Evolutionary conservation across 2,888 invertebrate genomes (phyloP).

Genomic region (Molorchus minor): DNA sequence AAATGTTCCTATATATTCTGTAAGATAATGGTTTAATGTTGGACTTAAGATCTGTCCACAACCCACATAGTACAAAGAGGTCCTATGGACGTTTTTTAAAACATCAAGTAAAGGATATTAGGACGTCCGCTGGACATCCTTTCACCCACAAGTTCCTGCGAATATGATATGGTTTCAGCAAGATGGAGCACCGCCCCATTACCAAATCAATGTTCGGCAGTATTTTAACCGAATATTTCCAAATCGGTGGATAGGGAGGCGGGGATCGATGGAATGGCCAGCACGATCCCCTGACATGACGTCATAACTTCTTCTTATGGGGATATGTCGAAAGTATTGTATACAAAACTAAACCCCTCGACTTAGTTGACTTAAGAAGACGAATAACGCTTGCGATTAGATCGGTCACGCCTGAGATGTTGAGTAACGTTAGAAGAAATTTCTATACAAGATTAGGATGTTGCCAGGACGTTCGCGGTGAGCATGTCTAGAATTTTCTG

Average conservation of each 20-base stretch:
- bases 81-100: no score
- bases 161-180: background rate
- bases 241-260: no score
- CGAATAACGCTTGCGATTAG: conserved; percentile 29
- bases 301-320: background rate
- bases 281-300: conserved; percentile 2
- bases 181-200: conserved; percentile 10
- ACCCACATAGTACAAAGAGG: no score
- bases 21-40: no score
- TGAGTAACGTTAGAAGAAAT: conserved; percentile 30
- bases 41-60: no score
- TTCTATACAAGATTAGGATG: conserved; percentile 26
- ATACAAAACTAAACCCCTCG: conserved; percentile 12
- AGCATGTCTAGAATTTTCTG: no score
- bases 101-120: no score
- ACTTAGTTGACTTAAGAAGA: conserved; percentile 11
- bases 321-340: no score
- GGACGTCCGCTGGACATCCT: no score
- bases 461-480: conserved; percentile 17
- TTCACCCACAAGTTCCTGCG: conserved; percentile 23
- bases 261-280: conserved; percentile 9
- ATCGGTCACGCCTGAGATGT: conserved; percentile 35
- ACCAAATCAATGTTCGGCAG: background rate
- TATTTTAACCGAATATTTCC: background rate
- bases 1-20: no score